Evolutionary conservation across 53 echinoderm and acorn worm species (phyloP).

Genomic region (Pentamera pediparva): DNA sequence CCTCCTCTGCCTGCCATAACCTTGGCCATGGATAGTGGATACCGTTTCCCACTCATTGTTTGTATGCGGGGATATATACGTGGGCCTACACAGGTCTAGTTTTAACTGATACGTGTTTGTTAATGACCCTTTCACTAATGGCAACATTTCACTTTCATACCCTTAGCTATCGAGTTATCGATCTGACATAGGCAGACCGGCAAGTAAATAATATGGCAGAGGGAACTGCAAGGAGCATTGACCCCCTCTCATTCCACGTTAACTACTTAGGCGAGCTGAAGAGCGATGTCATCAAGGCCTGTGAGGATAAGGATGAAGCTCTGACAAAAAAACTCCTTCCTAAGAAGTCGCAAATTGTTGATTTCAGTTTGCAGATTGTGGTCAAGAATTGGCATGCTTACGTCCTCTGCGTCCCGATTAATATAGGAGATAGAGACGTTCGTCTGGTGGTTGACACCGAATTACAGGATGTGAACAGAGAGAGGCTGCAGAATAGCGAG

Average conservation of each 20-base stretch:
- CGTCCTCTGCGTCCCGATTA: slow-evolving; percentile 27
- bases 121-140: too few species aligned
- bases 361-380: slow-evolving; percentile 35
- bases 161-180: too few species aligned
- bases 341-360: slow-evolving; percentile 6
- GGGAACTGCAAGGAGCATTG: slow-evolving; percentile 31
- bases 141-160: too few species aligned
- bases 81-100: too few species aligned
- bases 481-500: neutral
- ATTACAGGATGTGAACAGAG: neutral
- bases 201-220: too few species aligned
- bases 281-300: slow-evolving; percentile 35
- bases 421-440: neutral
- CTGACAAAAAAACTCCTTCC: slow-evolving; percentile 14
- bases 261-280: slow-evolving; percentile 41
- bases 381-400: slow-evolving; percentile 45
- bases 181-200: too few species aligned
- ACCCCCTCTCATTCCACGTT: slow-evolving; percentile 55
- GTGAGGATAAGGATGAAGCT: slow-evolving; percentile 11
- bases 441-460: neutral
- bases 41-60: too few species aligned
- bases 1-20: too few species aligned
- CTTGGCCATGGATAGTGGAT: too few species aligned
- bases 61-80: too few species aligned
- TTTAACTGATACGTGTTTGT: too few species aligned